These are phyloP conservation scores for Andrena hattorfiana DNA, from an alignment of 2,888 invertebrate species.

Conservation along the genomic window DNA sequence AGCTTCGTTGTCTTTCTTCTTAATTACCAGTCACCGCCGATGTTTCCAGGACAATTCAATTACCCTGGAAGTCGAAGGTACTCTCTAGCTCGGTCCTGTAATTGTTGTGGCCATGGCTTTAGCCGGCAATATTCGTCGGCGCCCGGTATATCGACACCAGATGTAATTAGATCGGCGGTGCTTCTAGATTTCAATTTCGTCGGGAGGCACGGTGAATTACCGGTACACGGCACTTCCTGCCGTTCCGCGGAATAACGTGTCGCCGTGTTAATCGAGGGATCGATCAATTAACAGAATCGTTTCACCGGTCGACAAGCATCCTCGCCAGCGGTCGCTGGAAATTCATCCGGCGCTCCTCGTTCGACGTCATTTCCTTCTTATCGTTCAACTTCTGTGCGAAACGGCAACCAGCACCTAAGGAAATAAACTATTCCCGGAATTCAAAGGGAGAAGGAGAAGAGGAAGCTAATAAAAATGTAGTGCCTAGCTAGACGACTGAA, in stretches of 20 bases:
- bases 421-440: too few species aligned
- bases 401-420: neutral
- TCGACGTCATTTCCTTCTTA: neutral
- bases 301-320: neutral
- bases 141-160: slow-evolving; percentile 65
- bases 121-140: slow-evolving; percentile 64
- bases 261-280: slow-evolving; percentile 55
- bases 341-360: neutral
- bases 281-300: slow-evolving; percentile 57
- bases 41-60: slow-evolving; percentile 53
- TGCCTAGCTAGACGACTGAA: too few species aligned
- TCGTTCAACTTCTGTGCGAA: neutral
- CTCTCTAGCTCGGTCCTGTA: slow-evolving; percentile 57
- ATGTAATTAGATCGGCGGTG: slow-evolving; percentile 66
- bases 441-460: too few species aligned
- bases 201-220: slow-evolving; percentile 60
- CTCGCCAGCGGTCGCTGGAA: slow-evolving; percentile 13
- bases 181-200: slow-evolving; percentile 70
- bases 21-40: slow-evolving; percentile 22
- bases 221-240: slow-evolving; percentile 51
- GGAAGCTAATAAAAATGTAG: too few species aligned
- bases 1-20: slow-evolving; percentile 1
- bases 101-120: slow-evolving; percentile 66
- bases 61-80: slow-evolving; percentile 59
- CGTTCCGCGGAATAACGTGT: slow-evolving; percentile 49